Conservation (phyloP, 2,888 invertebrate species). For the Ptychoptera contaminata region DNA sequence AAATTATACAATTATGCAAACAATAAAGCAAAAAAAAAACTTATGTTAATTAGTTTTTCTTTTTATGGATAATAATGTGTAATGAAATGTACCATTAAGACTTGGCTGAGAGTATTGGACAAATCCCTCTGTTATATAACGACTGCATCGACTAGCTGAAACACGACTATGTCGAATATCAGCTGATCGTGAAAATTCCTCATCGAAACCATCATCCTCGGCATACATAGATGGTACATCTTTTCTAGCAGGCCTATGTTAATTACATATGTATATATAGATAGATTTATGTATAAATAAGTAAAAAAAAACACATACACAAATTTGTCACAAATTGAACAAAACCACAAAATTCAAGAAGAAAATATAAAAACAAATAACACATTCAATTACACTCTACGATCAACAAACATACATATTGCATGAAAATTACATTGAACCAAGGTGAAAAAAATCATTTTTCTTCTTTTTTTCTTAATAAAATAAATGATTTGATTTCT, state of each 20-base stretch:
- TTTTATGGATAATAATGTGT: no score
- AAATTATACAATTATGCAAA: no score
- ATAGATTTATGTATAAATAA: no score
- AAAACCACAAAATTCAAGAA: background rate
- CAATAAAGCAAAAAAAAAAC: no score
- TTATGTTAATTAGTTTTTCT: no score
- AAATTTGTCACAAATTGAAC: background rate
- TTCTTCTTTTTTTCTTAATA: no score
- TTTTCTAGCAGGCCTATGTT: slow-evolving; percentile 27
- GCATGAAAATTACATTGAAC: no score
- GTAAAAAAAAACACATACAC: background rate
- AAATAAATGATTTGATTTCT: background rate
- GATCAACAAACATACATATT: no score
- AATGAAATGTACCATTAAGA: slow-evolving; percentile 25
- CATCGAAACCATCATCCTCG: slow-evolving; percentile 29
- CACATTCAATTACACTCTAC: no score
- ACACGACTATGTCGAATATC: slow-evolving; percentile 19
- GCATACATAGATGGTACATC: slow-evolving; percentile 33
- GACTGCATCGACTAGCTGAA: slow-evolving; percentile 14
- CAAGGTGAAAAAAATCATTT: no score
- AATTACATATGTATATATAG: slow-evolving; percentile 3
- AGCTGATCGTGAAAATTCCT: slow-evolving; percentile 16
- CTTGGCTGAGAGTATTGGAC: slow-evolving; percentile 33
- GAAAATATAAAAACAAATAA: no score
- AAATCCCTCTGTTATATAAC: slow-evolving; percentile 31